phyloP scores from a whole-genome alignment of 1,140 invertebrate species.

The Carposina sasakii region DNA sequence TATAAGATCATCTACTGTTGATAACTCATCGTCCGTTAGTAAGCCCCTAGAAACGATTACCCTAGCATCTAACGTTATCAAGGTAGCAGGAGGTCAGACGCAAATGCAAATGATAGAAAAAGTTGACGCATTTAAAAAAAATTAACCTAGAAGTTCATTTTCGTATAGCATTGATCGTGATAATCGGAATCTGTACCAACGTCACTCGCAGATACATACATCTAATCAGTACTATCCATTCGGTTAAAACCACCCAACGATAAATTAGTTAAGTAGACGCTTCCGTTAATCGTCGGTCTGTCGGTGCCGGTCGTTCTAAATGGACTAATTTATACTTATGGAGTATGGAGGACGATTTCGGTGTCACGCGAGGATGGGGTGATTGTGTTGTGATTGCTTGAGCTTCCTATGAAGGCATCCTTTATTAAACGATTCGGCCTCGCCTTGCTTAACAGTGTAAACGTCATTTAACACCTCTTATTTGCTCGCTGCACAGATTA shows the following conservation, averaged over 20 bases:
- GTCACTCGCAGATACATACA: too few relatives aligned
- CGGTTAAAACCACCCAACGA: slow-evolving; percentile 72
- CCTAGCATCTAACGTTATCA: too few relatives aligned
- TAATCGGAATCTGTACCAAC: too few relatives aligned
- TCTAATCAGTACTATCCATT: slow-evolving; percentile 74
- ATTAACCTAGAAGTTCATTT: too few relatives aligned
- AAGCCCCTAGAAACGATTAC: too few relatives aligned
- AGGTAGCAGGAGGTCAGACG: too few relatives aligned
- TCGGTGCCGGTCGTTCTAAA: slow-evolving; percentile 65
- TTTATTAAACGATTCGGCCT: slow-evolving; percentile 54
- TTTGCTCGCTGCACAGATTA: too few relatives aligned
- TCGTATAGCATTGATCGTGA: too few relatives aligned
- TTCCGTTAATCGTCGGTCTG: slow-evolving; percentile 72
- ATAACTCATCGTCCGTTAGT: too few relatives aligned
- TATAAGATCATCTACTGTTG: too few relatives aligned
- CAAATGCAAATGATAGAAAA: too few relatives aligned
- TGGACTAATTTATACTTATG: slow-evolving; percentile 72
- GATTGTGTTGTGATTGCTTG: slow-evolving; percentile 68
- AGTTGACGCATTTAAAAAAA: too few relatives aligned
- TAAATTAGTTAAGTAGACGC: slow-evolving; percentile 74
- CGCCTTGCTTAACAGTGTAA: slow-evolving; percentile 26
- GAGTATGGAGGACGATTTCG: slow-evolving; percentile 70
- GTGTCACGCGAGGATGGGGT: slow-evolving; percentile 69
- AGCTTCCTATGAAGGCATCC: slow-evolving; percentile 64
- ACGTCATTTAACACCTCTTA: slow-evolving; percentile 20